Evolutionary conservation across 2,113 vertebrate species (phyloP), one percentile per base, ranked within the genome.

Genomic region (Gavialis gangeticus): DNA sequence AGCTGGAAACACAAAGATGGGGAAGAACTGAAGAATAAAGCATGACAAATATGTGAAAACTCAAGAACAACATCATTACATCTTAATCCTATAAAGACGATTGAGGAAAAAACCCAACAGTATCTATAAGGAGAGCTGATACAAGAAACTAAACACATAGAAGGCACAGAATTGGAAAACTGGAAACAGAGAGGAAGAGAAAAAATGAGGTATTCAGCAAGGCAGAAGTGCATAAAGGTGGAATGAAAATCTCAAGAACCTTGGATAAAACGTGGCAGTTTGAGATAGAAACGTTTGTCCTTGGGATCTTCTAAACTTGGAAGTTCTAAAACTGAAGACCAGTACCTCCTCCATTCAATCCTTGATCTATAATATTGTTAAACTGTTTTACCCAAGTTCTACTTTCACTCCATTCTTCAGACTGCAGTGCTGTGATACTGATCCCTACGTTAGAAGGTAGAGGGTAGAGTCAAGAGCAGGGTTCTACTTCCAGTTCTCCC

Each of bases 161-260:
- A 2, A 21, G 5, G 2, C 0, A 0, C 17, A 14, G 69, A 64
- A 27, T 14, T 11, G 79, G 14, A 7, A 1, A 7, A 25, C 16
- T 0, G 2, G 37, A 30, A 55, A 17, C 11, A 30, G 25, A 30
- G 25, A 9, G 1, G 0, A 7, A 73, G 59, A 71, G 71, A 75
- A 24, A 0, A 21, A 46, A 27, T 5, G 12, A 17, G 0, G 0
- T 2, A 5, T 3, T 6, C 14, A 58, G 16, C 10, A 76, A 84
- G 64, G 1, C 10, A 54, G 1, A 8, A 1, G 8, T 5, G 30
- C 5, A 10, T 56, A 34, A n/a, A 30, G 46, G 3, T 60, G 4
- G 17, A 55, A 34, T 37, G 15, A 76, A 5, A 76, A 27, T 1
- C 37, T 75, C 75, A 2, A 15, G 11, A 19, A 21, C 56, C 25